These are phyloP conservation scores for Vollenhovia emeryi DNA, from an alignment of 1,140 invertebrate genomes.

Conservation along the genomic window DNA sequence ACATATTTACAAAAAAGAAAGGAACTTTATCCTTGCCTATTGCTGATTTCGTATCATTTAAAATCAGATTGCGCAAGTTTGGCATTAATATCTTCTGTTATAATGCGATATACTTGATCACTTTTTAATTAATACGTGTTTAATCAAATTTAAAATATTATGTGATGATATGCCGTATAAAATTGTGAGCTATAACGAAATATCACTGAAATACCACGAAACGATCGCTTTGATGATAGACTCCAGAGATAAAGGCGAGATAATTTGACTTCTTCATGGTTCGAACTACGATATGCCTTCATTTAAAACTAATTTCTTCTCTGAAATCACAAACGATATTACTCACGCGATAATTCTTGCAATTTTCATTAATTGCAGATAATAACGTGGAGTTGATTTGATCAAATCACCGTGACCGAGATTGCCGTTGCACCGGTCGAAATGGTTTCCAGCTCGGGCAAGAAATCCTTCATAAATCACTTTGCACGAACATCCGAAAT, in stretches of 20 bases:
- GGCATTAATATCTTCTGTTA: background rate
- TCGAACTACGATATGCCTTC: background rate
- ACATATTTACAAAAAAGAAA: background rate
- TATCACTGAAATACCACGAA: background rate
- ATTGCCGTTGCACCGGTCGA: slow-evolving; percentile 46
- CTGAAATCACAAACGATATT: slow-evolving; percentile 35
- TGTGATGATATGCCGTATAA: slow-evolving; percentile 1
- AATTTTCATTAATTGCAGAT: slow-evolving; percentile 64
- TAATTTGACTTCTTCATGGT: background rate
- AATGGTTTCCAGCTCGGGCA: slow-evolving; percentile 56
- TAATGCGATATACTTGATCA: background rate
- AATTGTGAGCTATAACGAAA: background rate
- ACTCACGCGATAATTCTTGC: slow-evolving; percentile 34
- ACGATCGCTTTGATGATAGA: background rate
- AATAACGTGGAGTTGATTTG: slow-evolving; percentile 61
- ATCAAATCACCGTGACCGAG: slow-evolving; percentile 68
- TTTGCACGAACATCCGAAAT: slow-evolving; percentile 65
- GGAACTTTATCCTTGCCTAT: background rate
- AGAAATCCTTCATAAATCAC: slow-evolving; percentile 74
- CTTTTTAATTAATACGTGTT: slow-evolving; percentile 18
- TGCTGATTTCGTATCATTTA: background rate
- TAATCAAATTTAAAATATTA: background rate
- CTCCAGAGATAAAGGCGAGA: background rate
- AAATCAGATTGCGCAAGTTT: background rate
- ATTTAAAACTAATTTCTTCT: slow-evolving; percentile 18